Evolutionary conservation across 2,888 invertebrate species (phyloP).

Genomic region (Andrena bicolor): DNA sequence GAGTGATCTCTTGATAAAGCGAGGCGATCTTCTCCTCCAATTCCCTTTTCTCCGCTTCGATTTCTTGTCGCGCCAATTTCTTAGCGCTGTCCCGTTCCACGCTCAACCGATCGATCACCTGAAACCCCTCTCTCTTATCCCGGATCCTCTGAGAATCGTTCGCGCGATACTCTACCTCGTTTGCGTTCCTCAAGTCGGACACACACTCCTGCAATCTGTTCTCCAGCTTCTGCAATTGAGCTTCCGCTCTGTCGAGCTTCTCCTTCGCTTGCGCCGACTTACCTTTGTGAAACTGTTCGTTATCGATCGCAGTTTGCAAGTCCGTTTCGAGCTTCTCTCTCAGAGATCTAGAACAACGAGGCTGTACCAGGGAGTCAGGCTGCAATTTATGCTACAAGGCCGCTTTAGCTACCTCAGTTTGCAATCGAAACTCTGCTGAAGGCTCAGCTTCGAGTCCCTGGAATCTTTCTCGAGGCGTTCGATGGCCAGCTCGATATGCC

Average conservation of each 20-base stretch:
- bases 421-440: slow-evolving; percentile 88
- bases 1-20: slow-evolving; percentile 86
- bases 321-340: slow-evolving; percentile 92
- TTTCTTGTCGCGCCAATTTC: slow-evolving; percentile 88
- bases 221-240: slow-evolving; percentile 87
- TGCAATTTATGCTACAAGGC: background rate
- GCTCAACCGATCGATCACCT: slow-evolving; percentile 86
- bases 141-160: background rate
- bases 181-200: slow-evolving; percentile 88
- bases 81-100: slow-evolving; percentile 87
- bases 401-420: slow-evolving; percentile 82
- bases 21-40: slow-evolving; percentile 86
- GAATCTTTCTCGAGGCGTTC: slow-evolving; percentile 90
- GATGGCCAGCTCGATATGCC: slow-evolving; percentile 91
- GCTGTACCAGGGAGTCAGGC: background rate
- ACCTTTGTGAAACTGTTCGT: slow-evolving; percentile 88
- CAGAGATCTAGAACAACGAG: slow-evolving; percentile 86
- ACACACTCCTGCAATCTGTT: slow-evolving; percentile 89
- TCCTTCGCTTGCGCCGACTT: slow-evolving; percentile 90
- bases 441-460: slow-evolving; percentile 85
- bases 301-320: slow-evolving; percentile 88
- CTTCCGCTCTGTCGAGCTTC: slow-evolving; percentile 89
- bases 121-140: slow-evolving; percentile 25
- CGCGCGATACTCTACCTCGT: slow-evolving; percentile 86
- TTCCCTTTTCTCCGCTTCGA: slow-evolving; percentile 88